Evolutionary conservation across 2,888 invertebrate species (phyloP).

Genomic region (Epinotia demarniana): DNA sequence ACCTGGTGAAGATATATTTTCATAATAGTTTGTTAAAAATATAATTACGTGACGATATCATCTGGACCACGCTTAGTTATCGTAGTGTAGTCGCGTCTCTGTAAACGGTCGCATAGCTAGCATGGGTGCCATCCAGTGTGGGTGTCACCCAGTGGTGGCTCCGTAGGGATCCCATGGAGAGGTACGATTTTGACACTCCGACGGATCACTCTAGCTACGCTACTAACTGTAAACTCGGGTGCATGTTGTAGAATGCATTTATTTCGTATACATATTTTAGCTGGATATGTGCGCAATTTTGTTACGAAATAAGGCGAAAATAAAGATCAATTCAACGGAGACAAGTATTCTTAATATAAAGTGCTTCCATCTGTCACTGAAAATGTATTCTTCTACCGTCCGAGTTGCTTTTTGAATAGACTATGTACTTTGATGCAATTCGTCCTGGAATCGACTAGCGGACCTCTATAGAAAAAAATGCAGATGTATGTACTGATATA

Average conservation of each 20-base stretch:
- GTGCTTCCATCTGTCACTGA: too few species aligned
- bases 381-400: too few species aligned
- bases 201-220: too few species aligned
- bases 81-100: slow-evolving; percentile 35
- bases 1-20: slow-evolving; percentile 62
- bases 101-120: background rate
- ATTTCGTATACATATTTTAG: slow-evolving; percentile 10
- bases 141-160: too few species aligned
- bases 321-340: background rate
- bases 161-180: too few species aligned
- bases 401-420: too few species aligned
- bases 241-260: slow-evolving; percentile 12
- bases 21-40: slow-evolving; percentile 61
- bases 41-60: slow-evolving; percentile 59
- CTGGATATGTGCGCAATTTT: background rate
- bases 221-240: background rate
- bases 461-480: too few species aligned
- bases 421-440: too few species aligned
- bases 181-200: too few species aligned
- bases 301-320: slow-evolving; percentile 8
- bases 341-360: background rate
- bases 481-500: too few species aligned
- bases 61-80: slow-evolving; percentile 59
- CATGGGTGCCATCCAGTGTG: too few species aligned
- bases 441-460: too few species aligned